Evolutionary conservation across 2,797 vertebrate genomes (phyloP), one percentile per base, ranked within the genome.

Genomic region (Manis pentadactyla): DNA sequence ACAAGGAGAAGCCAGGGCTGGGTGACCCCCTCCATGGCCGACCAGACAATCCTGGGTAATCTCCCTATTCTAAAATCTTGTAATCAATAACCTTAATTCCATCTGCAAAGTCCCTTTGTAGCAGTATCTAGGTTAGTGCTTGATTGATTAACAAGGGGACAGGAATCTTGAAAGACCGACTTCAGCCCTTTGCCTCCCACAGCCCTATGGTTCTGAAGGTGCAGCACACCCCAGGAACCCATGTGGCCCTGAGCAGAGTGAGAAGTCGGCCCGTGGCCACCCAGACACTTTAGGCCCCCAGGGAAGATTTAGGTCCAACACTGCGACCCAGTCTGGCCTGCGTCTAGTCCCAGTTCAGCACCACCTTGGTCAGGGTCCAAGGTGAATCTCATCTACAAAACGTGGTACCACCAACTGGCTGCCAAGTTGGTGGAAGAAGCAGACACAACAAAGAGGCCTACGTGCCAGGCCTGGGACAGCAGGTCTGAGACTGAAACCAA

Each of bases 171-270:
- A 84, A 4, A 17, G 34, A n/a, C 46, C 1, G 13, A 66, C 42
- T 53, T 73, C 23, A 59, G 57, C 51, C 75, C 46, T 59, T 4
- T 71, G 53, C 61, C 73, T 37, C 39, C 75, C 39, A 82, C 2
- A 12, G n/a, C 9, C 3, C 64, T 49, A 69, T 25, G 15, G 34
- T 53, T 90, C 85, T 93, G 39, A 86, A 90, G 34, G 53, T 84
- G 46, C 25, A 5, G 42, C 1, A 27, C 2, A 18, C 27, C 19
- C 79, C 27, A 14, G 37, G 29, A 37, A 15, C 69, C 21, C 0
- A 0, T 7, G 25, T 1, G 19, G 1, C 57, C 71, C 63, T 37
- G 39, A n/a, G 17, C 21, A 17, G 18, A n/a, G 25, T 15, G 17
- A 85, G 55, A 83, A 46, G 61, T 49, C 7, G 27, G 14, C 29